Conservation (phyloP, 2,113 vertebrate species). For the Seriola dumerili region DNA sequence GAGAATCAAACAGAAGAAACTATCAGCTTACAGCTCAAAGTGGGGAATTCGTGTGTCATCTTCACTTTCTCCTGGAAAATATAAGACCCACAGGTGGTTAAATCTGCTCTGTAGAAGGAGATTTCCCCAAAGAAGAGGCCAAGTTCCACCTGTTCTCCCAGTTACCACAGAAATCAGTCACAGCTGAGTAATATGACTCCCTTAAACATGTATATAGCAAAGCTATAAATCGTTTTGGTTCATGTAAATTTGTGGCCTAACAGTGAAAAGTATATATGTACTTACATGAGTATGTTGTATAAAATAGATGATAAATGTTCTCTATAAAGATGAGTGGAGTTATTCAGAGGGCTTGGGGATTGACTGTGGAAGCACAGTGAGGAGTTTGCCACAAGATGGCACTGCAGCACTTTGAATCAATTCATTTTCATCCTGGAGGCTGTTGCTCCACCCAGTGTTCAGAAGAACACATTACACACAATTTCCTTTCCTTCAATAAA, state of each 20-base stretch:
- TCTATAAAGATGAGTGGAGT: constrained; percentile 5
- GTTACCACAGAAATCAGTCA: constrained; percentile 50
- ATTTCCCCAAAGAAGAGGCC: constrained; percentile 26
- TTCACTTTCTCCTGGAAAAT: constrained; percentile 53
- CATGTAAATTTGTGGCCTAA: constrained; percentile 13
- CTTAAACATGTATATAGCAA: not conserved
- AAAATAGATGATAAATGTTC: not conserved
- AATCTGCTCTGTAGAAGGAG: constrained; percentile 15
- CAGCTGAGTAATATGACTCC: constrained; percentile 21
- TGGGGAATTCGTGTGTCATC: constrained; percentile 38
- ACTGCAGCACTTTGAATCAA: constrained; percentile 39
- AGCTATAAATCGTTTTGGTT: not conserved
- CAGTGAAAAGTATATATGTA: constrained; percentile 3
- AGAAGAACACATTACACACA: constrained; percentile 21
- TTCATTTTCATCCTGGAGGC: not conserved
- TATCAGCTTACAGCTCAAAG: constrained; percentile 47
- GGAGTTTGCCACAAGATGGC: constrained; percentile 61
- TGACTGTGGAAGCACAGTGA: not conserved
- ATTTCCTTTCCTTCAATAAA: not conserved
- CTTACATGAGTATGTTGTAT: not conserved
- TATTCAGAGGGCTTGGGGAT: not conserved
- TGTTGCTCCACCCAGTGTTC: constrained; percentile 65
- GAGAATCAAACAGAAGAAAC: constrained; percentile 30
- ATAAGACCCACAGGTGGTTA: constrained; percentile 57
- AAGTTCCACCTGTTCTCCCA: constrained; percentile 62